A percentile compares a stretch with the other conserved stretches of the same genome.
Conservation (phyloP, 1,140 invertebrate genomes). For the Aphaenogaster ashmeadi region DNA sequence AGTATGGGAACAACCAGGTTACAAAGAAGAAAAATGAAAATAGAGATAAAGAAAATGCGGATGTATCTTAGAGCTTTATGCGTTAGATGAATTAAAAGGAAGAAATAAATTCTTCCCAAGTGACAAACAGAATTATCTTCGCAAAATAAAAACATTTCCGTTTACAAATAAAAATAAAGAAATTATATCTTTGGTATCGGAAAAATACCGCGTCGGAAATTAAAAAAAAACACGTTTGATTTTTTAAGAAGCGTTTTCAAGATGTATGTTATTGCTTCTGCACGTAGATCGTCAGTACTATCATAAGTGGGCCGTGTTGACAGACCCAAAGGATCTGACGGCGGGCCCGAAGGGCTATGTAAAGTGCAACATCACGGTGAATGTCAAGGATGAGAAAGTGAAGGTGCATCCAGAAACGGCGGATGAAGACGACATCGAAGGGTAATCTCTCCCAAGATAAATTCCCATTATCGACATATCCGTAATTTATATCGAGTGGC, state of each 20-base stretch:
- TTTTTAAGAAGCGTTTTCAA: neutral
- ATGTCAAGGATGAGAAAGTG: slow-evolving; percentile 90
- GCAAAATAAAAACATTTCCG: neutral
- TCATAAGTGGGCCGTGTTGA: slow-evolving; percentile 93
- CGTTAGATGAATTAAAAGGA: neutral
- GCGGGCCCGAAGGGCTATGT: slow-evolving; percentile 91
- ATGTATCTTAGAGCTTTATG: slow-evolving; percentile 39
- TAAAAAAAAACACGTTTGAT: neutral
- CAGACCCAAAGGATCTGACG: slow-evolving; percentile 89
- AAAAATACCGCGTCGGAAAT: neutral
- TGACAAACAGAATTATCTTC: neutral
- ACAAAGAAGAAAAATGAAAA: slow-evolving; percentile 64
- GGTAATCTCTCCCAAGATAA: slow-evolving; percentile 85
- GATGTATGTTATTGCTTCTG: neutral
- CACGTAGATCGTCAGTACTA: slow-evolving; percentile 92
- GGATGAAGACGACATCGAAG: slow-evolving; percentile 92
- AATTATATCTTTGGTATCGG: neutral
- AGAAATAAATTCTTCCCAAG: neutral
- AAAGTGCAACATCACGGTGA: slow-evolving; percentile 92
- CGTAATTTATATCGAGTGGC: neutral
- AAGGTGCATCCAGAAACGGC: slow-evolving; percentile 88
- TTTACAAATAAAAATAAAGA: neutral
- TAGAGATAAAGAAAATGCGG: slow-evolving; percentile 17
- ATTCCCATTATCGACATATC: neutral
- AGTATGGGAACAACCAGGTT: slow-evolving; percentile 91